Evolutionary conservation across 1,140 invertebrate species (phyloP).

Genomic region (Drosophila bipectinata): DNA sequence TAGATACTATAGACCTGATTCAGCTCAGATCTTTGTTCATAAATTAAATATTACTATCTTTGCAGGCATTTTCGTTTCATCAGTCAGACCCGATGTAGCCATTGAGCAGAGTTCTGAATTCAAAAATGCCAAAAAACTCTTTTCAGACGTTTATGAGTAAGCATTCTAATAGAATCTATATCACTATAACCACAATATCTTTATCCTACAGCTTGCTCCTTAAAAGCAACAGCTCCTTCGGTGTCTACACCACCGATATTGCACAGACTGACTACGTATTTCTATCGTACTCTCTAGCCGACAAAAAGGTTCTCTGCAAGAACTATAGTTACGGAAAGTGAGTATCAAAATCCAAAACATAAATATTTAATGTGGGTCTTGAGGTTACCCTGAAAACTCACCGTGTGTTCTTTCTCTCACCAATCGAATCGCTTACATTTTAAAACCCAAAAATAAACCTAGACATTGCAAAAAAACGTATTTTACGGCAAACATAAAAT

Average conservation of each 20-base stretch:
- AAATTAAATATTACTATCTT: background rate
- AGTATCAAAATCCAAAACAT: constrained; percentile 28
- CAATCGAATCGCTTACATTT: constrained; percentile 51
- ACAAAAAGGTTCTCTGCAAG: constrained; percentile 70
- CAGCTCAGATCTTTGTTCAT: no score
- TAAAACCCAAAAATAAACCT: constrained; percentile 18
- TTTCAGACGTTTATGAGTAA: constrained; percentile 75
- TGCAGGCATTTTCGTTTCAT: constrained; percentile 72
- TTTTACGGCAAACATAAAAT: constrained; percentile 83
- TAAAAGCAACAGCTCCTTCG: constrained; percentile 65
- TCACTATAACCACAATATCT: background rate
- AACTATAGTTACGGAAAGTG: constrained; percentile 71
- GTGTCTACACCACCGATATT: constrained; percentile 69
- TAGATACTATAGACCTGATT: background rate
- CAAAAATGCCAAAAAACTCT: constrained; percentile 74
- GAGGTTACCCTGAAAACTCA: constrained; percentile 22
- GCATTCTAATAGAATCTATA: background rate
- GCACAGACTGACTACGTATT: constrained; percentile 72
- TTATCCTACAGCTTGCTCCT: constrained; percentile 48
- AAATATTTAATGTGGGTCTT: constrained; percentile 13
- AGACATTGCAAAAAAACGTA: constrained; percentile 83
- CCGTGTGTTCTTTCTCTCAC: constrained; percentile 68
- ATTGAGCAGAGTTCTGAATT: constrained; percentile 62
- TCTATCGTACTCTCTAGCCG: constrained; percentile 65
- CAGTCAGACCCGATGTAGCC: constrained; percentile 47